Percentiles rank a stretch among this genome's conserved stretches.
Conservation (phyloP, 2,113 vertebrate species). For the Sminthopsis crassicaudata region DNA sequence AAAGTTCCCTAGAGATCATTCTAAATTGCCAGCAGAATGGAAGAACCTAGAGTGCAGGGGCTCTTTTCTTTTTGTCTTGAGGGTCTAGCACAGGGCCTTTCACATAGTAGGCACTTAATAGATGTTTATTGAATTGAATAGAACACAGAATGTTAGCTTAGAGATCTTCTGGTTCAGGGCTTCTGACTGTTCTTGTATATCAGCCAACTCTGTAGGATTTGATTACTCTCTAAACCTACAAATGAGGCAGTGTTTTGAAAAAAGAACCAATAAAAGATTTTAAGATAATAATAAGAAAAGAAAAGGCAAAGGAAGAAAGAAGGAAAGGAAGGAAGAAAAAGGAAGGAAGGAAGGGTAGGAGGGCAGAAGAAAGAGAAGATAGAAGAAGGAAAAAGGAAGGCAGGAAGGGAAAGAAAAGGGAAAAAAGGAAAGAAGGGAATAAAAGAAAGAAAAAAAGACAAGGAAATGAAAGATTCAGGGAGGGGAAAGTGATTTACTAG, state of each 20-base stretch:
- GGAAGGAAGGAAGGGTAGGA: too few species aligned
- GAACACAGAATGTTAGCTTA: neutral
- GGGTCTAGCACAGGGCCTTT: neutral
- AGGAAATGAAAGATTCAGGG: neutral
- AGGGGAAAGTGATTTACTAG: neutral
- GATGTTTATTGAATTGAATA: neutral
- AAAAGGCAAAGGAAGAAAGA: too few species aligned
- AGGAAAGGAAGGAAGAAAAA: neutral
- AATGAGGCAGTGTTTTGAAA: neutral
- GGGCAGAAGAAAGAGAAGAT: too few species aligned
- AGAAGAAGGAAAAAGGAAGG: too few species aligned
- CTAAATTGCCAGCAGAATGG: neutral
- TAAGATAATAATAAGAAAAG: too few species aligned
- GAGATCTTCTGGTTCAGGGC: neutral
- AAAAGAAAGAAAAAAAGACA: neutral
- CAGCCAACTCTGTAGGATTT: neutral
- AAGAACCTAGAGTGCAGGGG: neutral
- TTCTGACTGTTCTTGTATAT: neutral
- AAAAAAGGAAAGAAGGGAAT: too few species aligned
- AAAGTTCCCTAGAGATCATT: neutral
- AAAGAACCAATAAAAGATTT: too few species aligned
- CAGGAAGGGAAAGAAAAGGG: neutral
- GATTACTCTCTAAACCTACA: neutral
- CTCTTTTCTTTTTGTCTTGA: neutral
- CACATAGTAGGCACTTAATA: neutral